These are phyloP conservation scores for Gallinago paraguaiae DNA, from an alignment of 2,113 vertebrate genomes.

Conservation along the genomic window DNA sequence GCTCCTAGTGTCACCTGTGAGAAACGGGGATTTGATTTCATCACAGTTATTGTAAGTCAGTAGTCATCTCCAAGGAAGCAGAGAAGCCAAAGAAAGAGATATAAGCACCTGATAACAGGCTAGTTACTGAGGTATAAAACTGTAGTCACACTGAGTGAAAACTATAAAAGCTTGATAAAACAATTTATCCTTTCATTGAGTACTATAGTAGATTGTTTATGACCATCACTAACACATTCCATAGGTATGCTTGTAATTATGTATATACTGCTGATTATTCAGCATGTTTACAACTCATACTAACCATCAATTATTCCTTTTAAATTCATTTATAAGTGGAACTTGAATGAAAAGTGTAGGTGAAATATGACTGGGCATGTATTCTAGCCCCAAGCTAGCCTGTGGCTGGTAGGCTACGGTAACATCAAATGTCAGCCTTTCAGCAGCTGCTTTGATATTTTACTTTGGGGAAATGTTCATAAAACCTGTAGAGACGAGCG, in stretches of 20 bases:
- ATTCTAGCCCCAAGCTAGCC: neutral
- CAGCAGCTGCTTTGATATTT: neutral
- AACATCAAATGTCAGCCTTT: neutral
- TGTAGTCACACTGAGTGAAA: neutral
- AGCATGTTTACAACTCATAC: neutral
- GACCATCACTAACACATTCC: neutral
- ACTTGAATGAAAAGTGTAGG: neutral
- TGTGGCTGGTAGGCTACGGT: neutral
- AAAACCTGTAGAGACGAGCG: neutral
- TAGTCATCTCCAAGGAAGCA: neutral
- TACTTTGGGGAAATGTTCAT: neutral
- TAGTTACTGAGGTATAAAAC: neutral
- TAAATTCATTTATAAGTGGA: neutral
- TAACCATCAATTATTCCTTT: neutral
- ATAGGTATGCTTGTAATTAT: neutral
- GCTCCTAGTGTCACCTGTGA: rapidly evolving
- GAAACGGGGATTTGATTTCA: neutral
- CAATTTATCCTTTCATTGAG: neutral
- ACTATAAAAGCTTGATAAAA: neutral
- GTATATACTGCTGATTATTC: neutral
- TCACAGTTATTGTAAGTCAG: neutral
- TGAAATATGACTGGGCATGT: neutral
- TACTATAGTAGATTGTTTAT: neutral
- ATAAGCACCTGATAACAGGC: neutral
- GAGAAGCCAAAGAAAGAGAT: neutral